These are phyloP conservation scores for Proterorhinus semilunaris DNA, from an alignment of 2,113 vertebrate genomes.

Conservation along the genomic window DNA sequence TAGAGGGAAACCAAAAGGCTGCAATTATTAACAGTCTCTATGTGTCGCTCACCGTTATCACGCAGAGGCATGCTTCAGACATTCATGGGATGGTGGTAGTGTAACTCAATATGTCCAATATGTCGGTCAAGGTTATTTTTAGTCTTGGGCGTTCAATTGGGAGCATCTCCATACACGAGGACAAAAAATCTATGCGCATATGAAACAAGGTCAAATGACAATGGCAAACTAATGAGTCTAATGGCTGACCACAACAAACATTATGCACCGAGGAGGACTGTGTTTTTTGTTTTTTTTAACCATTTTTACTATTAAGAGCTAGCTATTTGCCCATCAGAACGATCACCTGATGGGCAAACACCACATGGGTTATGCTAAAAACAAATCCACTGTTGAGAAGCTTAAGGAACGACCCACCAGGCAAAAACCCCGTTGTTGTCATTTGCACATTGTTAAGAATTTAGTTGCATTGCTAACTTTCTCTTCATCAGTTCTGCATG, in stretches of 20 bases:
- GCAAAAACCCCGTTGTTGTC: too few relatives aligned
- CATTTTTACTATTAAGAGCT: too few relatives aligned
- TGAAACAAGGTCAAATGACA: conserved; percentile 16
- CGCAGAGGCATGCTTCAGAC: conserved; percentile 5
- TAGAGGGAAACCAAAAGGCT: conserved; percentile 32
- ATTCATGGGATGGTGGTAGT: conserved; percentile 1
- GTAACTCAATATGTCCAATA: conserved; percentile 1
- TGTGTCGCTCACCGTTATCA: conserved; percentile 21
- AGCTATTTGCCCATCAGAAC: too few relatives aligned
- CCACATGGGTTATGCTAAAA: too few relatives aligned
- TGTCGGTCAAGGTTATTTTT: neutral
- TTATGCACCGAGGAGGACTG: too few relatives aligned
- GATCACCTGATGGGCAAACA: too few relatives aligned
- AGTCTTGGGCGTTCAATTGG: neutral
- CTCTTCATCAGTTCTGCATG: too few relatives aligned
- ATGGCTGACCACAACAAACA: neutral
- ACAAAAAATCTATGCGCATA: conserved; percentile 11
- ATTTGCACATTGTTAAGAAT: too few relatives aligned
- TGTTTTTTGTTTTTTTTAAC: too few relatives aligned
- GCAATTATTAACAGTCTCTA: conserved; percentile 21
- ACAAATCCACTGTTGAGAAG: too few relatives aligned
- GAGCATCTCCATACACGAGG: conserved; percentile 1
- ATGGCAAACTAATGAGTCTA: neutral
- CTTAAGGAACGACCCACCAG: too few relatives aligned
- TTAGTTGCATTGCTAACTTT: neutral